Base-by-base conservation (phyloP, 2,797 vertebrate species). In the Betta splendens region DNA sequence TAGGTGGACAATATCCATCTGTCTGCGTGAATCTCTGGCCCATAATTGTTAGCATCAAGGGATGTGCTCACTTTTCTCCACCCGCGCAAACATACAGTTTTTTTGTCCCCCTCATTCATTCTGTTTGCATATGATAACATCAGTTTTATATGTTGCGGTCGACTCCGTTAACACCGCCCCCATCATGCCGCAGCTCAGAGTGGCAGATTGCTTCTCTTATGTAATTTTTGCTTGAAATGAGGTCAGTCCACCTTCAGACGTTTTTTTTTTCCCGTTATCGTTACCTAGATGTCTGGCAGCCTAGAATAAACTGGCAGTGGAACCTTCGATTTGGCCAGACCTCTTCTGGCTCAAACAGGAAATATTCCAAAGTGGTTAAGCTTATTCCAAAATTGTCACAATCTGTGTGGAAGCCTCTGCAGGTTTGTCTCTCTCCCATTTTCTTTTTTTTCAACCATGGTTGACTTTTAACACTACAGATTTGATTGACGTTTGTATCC, bases 31-130 rank as follows among this genome's bases (percentile, higher is more conserved):
- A 77, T 79, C 69, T 47, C 49, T 49, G 56, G 45, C 53, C 81
- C 89, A 86, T 89, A 89, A 89, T 90, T 85, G 87, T 66, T 68
- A 65, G 61, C 63, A 43, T 50, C 40, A 1, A 42, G 55, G 61
- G 60, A 77, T 40, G 63, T 52, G 60, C 25, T 58, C 48, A 28
- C 52, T 64, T 75, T 49, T 59, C 54, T 57, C 70, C 37, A 51
- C 50, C 50, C 37, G 39, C 53, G 50, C 50, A 45, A 28, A 26
- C 9, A 35, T 13, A 8, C 37, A 61, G 57, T 40, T 44, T 54
- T 32, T 32, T 12, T 55, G 45, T 4, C 35, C 56, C 38, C 20
- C 43, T 18, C 26, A 16, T 33, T 33, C 17, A 15, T 26, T 23
- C 56, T 58, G 59, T 52, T 68, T 61, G n/a, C 12, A 12, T 8